Base-by-base conservation (phyloP, 2,113 vertebrate species). In the Athene cunicularia region DNA sequence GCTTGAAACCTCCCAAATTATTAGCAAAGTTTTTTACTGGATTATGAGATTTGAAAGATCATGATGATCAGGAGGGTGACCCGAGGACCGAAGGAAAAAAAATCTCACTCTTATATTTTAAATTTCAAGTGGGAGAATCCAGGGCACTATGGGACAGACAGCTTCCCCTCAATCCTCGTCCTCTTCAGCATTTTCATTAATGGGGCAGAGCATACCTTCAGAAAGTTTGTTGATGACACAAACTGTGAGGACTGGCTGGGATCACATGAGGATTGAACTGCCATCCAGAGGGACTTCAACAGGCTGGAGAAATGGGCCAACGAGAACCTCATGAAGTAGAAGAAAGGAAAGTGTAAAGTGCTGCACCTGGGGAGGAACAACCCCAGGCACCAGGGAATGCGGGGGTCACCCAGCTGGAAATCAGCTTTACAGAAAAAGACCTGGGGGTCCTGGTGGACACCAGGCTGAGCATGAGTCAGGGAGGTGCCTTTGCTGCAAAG, bases 181-280 rank as follows among this genome's bases (percentile, higher is more conserved):
- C 9, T 35, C 9, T 56, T 35, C 37, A 76, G 2, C 11, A 30
- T 24, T 53, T 59, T 74, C 18, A 22, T 12, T 41, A 27, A 26
- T 39, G 8, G 12, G 30, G 24, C 12, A 66, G 10, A 41, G 6
- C 1, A 1, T 24, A 23, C 7, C 4, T 5, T 53, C 21, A 26
- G 7, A 11, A 32, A 73, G 13, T 39, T 16, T 2, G 4, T 30
- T 24, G 8, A 26, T 35, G 35, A 35, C 37, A 39, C 37, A 52
- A 53, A 15, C 3, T 33, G 6, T 7, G 4, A 52, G 13, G 21
- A 52, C 16, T 20, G 15, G 19, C 24, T 49, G 9, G n/a, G 39
- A 16, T 39, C 19, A 12, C 23, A 6, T 5, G 15, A 24, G 12
- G 26, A 19, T 8, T 9, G 6, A 53, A 37, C 37, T 45, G 59